Percentiles rank a stretch among this genome's conserved stretches.
phyloP scores from a whole-genome alignment of 2,113 vertebrate species.

The Notechis scutatus region DNA sequence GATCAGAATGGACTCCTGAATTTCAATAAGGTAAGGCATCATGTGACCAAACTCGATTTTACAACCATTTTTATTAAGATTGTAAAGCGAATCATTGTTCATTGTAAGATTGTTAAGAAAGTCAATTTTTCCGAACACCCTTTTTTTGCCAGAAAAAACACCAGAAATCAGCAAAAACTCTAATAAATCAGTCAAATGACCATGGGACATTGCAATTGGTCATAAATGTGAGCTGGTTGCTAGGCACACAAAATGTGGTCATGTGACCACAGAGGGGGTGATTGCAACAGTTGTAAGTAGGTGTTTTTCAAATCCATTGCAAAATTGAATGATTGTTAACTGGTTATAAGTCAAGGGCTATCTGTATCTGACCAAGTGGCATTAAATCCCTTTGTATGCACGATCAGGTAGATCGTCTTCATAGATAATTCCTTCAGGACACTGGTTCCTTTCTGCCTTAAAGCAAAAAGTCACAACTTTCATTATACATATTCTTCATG shows the following conservation, averaged over 20 bases:
- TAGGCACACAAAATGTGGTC: too few species aligned
- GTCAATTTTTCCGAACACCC: background rate
- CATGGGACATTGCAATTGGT: too few species aligned
- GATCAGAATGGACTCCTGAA: background rate
- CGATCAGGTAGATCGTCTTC: background rate
- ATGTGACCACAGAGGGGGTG: too few species aligned
- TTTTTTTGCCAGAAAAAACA: background rate
- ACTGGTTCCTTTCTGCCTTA: background rate
- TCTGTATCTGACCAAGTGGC: background rate
- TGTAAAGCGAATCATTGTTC: background rate
- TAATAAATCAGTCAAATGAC: too few species aligned
- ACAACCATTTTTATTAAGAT: background rate
- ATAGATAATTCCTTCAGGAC: too few species aligned
- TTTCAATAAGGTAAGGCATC: background rate
- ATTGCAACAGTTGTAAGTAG: too few species aligned
- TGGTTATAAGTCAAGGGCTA: too few species aligned
- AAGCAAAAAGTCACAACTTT: background rate
- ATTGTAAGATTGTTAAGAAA: background rate
- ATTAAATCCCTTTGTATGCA: background rate
- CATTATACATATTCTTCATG: background rate
- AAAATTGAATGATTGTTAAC: too few species aligned
- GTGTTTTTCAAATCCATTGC: too few species aligned
- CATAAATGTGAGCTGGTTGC: too few species aligned
- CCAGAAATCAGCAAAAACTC: too few species aligned
- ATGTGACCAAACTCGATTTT: background rate